Evolutionary conservation across 1,140 invertebrate species (phyloP).

Genomic region (Xylocopa sonorina): DNA sequence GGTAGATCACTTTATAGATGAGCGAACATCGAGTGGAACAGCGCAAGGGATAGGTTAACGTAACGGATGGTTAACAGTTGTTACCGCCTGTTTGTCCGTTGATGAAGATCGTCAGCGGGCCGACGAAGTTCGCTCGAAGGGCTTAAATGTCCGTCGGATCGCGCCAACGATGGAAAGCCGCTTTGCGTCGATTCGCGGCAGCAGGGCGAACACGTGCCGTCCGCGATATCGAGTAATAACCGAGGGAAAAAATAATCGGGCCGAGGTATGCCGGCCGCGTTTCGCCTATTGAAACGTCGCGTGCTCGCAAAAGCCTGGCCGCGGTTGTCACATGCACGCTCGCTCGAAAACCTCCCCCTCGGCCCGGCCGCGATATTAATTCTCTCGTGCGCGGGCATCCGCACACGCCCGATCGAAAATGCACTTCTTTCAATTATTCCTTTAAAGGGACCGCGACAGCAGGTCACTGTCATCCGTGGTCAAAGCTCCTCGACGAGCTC

Average conservation of each 20-base stretch:
- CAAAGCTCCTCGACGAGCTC: background rate
- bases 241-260: constrained; percentile 67
- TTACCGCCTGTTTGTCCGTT: constrained; percentile 49
- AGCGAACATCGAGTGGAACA: constrained; percentile 10
- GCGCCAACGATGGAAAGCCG: constrained; percentile 46
- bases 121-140: constrained; percentile 1
- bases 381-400: constrained; percentile 19
- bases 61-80: constrained; percentile 30
- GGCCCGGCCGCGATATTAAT: constrained; percentile 56
- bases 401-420: constrained; percentile 43
- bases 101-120: constrained; percentile 44
- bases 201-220: background rate
- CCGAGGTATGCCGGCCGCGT: constrained; percentile 40
- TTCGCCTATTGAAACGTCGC: constrained; percentile 69
- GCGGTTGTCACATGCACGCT: constrained; percentile 65
- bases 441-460: constrained; percentile 14
- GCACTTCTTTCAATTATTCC: constrained; percentile 54
- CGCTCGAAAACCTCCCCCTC: constrained; percentile 57
- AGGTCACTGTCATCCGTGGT: constrained; percentile 1
- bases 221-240: constrained; percentile 63
- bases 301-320: constrained; percentile 55
- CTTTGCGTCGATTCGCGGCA: constrained; percentile 52
- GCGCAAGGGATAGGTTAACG: background rate
- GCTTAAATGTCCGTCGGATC: constrained; percentile 53
- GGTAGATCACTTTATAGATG: constrained; percentile 14